Evolutionary conservation across 2,797 vertebrate species (phyloP), one percentile per base, ranked within the genome.

Genomic region (Labroides dimidiatus): DNA sequence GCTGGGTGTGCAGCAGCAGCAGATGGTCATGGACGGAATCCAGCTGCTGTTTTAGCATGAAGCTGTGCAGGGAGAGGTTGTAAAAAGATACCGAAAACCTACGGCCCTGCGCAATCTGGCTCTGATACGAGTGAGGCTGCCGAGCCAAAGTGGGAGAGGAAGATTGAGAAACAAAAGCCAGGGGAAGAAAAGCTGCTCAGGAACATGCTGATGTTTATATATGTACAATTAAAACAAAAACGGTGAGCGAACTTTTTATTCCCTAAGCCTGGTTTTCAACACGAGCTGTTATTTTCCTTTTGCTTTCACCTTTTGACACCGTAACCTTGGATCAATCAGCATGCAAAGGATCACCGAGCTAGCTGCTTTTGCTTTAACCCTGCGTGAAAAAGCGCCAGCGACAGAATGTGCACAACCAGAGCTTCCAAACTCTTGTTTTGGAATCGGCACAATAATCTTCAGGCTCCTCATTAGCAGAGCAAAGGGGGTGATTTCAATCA

Each of bases 11-110:
- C 37, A 39, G 37, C 13, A 33, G 57, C 78, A 78, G 69, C 88
- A 93, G 90, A 90, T 92, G 87, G 85, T 23, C 48, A 12, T 84
- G 87, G 87, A 88, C 64, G 4, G 8, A 23, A 63, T 83, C 90
- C 89, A 91, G 84, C 78, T 88, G 82, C 87, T 81, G 78, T 76
- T 82, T 82, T 72, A 75, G 85, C 84, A 79, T 49, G 39, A 86
- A 45, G 54, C 63, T 42, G 44, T 72, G 82, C 50, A 37, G 75
- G 67, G 52, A 85, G 71, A 82, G 75, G 78, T 75, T 76, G 81
- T 80, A 80, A 89, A 84, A 88, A 78, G 77, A 87, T 82, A 86
- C 78, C 30, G 19, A 84, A 89, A 87, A 39, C 84, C 63, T 85
- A 63, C 70, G 60, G 58, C 64, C 82, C 47, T 23, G 41, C 78